Conservation (phyloP, 2,113 vertebrate species). For the Eptatretus burgeri region DNA sequence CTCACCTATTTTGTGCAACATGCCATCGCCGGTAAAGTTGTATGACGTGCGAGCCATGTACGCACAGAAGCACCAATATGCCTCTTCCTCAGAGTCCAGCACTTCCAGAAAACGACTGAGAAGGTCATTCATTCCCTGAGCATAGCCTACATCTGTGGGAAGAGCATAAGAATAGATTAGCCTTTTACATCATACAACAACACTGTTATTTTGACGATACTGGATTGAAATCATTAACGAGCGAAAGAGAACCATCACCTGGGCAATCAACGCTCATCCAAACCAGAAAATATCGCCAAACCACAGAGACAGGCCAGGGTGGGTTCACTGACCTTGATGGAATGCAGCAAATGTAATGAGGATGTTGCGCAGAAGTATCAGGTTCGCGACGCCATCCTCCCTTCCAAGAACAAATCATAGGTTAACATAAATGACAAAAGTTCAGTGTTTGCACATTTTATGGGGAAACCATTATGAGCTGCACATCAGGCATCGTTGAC, state of each 20-base stretch:
- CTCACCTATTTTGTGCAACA: slow-evolving; percentile 6
- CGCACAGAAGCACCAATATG: slow-evolving; percentile 25
- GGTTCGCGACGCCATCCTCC: slow-evolving; percentile 25
- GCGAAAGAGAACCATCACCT: no score
- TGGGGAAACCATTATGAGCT: no score
- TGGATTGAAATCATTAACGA: no score
- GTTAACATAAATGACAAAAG: no score
- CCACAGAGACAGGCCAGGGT: neutral
- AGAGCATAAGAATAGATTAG: neutral
- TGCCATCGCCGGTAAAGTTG: slow-evolving; percentile 3
- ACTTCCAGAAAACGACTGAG: slow-evolving; percentile 34
- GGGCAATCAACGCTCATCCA: no score
- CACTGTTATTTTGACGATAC: no score
- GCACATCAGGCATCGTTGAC: no score
- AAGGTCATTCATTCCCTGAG: slow-evolving; percentile 36
- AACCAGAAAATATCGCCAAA: no score
- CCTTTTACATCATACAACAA: no score
- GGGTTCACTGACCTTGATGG: slow-evolving; percentile 26
- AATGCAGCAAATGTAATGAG: slow-evolving; percentile 36
- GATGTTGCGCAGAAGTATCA: slow-evolving; percentile 31
- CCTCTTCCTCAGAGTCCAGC: slow-evolving; percentile 27
- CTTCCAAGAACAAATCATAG: slow-evolving; percentile 12
- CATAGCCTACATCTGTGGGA: slow-evolving; percentile 27
- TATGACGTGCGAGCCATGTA: neutral
- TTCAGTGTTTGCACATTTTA: no score